Evolutionary conservation across 2,888 invertebrate genomes (phyloP).

Genomic region (Busseola fusca): DNA sequence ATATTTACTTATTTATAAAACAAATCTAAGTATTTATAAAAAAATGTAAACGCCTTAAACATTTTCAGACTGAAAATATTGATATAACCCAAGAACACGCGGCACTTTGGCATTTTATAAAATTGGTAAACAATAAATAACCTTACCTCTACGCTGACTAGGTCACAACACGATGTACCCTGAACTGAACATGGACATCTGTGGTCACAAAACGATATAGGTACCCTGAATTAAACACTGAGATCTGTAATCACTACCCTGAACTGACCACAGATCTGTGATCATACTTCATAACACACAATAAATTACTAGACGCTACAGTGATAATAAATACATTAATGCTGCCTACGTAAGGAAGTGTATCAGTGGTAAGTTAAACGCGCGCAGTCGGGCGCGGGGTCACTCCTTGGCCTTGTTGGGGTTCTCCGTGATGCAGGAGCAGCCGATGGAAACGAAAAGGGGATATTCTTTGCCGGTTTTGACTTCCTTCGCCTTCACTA

Average conservation of each 20-base stretch:
- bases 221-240: too few species aligned
- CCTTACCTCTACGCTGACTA: neutral
- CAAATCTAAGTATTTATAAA: too few species aligned
- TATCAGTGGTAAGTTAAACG: conserved; percentile 10
- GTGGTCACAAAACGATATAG: conserved; percentile 3
- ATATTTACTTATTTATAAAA: too few species aligned
- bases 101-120: neutral
- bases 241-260: conserved; percentile 32
- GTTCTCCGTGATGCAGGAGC: conserved; percentile 50
- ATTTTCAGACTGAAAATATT: neutral
- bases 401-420: conserved; percentile 35
- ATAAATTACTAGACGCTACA: conserved; percentile 42
- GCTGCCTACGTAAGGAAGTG: conserved; percentile 39
- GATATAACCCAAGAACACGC: neutral
- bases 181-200: conserved; percentile 19
- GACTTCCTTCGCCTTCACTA: conserved; percentile 31
- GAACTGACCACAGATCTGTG: conserved; percentile 21
- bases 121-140: conserved; percentile 30
- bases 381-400: neutral
- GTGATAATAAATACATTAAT: conserved; percentile 37
- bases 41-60: neutral
- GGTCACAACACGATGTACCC: conserved; percentile 18
- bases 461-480: neutral
- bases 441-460: conserved; percentile 52
- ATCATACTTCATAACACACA: conserved; percentile 22